Conservation (phyloP, 2,797 vertebrate species). For the Staurois parvus region DNA sequence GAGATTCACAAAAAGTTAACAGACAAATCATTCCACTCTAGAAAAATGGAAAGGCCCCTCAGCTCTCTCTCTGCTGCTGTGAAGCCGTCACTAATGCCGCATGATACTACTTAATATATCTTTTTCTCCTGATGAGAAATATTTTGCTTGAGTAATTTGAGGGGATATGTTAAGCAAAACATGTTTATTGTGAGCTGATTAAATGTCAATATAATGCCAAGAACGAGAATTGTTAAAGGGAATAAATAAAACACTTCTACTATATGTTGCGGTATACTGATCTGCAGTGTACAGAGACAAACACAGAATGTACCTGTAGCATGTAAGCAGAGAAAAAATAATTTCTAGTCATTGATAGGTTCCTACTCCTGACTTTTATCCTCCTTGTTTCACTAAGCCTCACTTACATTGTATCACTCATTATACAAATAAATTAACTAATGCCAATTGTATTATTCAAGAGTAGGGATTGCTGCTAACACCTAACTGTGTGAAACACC, state of each 20-base stretch:
- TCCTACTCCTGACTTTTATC: neutral
- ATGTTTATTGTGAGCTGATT: neutral
- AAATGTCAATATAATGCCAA: neutral
- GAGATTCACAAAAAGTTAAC: conserved; percentile 59
- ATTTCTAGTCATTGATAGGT: neutral
- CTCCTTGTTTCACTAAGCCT: neutral
- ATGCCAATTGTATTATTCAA: too few relatives aligned
- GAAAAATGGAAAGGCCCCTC: conserved; percentile 48
- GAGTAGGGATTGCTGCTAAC: too few relatives aligned
- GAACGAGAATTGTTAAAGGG: too few relatives aligned
- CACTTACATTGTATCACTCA: too few relatives aligned
- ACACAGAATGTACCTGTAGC: neutral
- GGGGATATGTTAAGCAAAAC: neutral
- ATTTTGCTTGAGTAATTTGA: neutral
- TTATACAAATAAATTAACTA: too few relatives aligned
- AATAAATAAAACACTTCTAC: too few relatives aligned
- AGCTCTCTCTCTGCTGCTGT: neutral
- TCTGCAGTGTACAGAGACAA: too few relatives aligned
- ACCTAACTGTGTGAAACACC: too few relatives aligned
- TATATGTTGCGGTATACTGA: too few relatives aligned
- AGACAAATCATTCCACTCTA: conserved; percentile 35
- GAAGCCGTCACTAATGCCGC: too few relatives aligned
- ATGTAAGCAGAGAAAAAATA: neutral
- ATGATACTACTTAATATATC: neutral
- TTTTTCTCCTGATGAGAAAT: neutral